Evolutionary conservation across 2,113 vertebrate species (phyloP).

Genomic region (Macquaria australasica): DNA sequence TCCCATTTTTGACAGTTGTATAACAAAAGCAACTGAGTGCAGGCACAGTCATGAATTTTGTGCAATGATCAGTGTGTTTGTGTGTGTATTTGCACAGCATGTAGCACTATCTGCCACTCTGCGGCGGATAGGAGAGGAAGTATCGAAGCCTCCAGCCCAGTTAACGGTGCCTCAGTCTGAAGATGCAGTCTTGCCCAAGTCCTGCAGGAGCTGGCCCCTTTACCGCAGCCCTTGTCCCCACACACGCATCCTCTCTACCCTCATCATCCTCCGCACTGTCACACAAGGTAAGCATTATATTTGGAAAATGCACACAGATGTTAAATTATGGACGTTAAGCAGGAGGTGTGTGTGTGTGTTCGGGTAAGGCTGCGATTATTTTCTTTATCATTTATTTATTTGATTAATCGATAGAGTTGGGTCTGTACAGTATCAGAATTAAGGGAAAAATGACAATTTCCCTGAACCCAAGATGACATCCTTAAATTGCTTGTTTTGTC

Average conservation of each 20-base stretch:
- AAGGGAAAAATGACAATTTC: too few species aligned
- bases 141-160: conserved; percentile 84
- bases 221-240: conserved; percentile 87
- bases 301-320: neutral
- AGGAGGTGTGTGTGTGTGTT: too few species aligned
- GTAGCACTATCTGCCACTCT: conserved; percentile 86
- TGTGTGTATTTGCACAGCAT: conserved; percentile 74
- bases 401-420: neutral
- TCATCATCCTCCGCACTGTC: conserved; percentile 90
- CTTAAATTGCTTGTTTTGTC: neutral
- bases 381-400: neutral
- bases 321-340: neutral
- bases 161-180: conserved; percentile 35
- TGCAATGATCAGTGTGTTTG: neutral
- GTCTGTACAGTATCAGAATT: neutral
- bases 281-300: conserved; percentile 86
- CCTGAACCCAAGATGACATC: neutral
- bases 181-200: conserved; percentile 71
- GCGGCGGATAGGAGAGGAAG: conserved; percentile 88
- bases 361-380: neutral
- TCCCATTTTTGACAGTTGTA: conserved; percentile 41
- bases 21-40: conserved; percentile 30
- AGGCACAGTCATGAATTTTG: conserved; percentile 12
- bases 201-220: conserved; percentile 72
- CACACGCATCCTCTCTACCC: conserved; percentile 87